Conservation (phyloP, 1,140 invertebrate genomes). For the Cheumatopsyche charites region DNA sequence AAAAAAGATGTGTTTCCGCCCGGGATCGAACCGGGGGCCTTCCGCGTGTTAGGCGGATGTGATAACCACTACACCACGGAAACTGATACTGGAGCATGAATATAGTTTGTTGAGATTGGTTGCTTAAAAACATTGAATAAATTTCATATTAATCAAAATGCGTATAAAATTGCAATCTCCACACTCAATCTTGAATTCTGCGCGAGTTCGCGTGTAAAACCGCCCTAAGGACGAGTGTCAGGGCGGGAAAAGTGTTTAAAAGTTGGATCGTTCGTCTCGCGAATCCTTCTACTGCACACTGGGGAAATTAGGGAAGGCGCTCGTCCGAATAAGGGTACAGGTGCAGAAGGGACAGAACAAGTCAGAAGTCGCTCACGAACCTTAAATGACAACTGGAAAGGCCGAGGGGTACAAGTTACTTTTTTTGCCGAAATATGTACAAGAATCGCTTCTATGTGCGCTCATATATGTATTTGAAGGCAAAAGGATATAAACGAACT, state of each 20-base stretch:
- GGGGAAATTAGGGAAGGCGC: slow-evolving; percentile 9
- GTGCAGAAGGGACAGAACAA: too few relatives aligned
- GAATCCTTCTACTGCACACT: slow-evolving; percentile 9
- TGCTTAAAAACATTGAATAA: too few relatives aligned
- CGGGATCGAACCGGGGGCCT: slow-evolving; percentile 52
- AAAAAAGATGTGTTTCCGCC: slow-evolving; percentile 53
- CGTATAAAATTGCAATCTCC: not conserved
- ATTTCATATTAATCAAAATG: too few relatives aligned
- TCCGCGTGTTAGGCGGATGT: slow-evolving; percentile 58
- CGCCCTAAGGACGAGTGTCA: slow-evolving; percentile 12
- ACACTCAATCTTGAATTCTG: not conserved
- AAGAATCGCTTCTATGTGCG: too few relatives aligned
- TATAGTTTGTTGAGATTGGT: too few relatives aligned
- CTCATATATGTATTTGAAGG: too few relatives aligned
- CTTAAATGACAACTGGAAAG: too few relatives aligned
- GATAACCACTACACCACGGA: slow-evolving; percentile 56
- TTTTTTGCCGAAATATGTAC: too few relatives aligned
- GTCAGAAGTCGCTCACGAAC: too few relatives aligned
- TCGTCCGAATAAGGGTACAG: not conserved
- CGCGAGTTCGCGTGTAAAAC: not conserved
- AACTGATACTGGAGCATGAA: slow-evolving; percentile 44
- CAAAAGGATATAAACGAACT: too few relatives aligned
- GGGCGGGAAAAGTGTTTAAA: slow-evolving; percentile 18
- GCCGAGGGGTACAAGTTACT: too few relatives aligned
- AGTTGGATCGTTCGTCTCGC: slow-evolving; percentile 19